A percentile compares a stretch with the other conserved stretches of the same genome.
phyloP scores from a whole-genome alignment of 35 echinoderm and acorn worm species.

The Stichopus chloronotus region DNA sequence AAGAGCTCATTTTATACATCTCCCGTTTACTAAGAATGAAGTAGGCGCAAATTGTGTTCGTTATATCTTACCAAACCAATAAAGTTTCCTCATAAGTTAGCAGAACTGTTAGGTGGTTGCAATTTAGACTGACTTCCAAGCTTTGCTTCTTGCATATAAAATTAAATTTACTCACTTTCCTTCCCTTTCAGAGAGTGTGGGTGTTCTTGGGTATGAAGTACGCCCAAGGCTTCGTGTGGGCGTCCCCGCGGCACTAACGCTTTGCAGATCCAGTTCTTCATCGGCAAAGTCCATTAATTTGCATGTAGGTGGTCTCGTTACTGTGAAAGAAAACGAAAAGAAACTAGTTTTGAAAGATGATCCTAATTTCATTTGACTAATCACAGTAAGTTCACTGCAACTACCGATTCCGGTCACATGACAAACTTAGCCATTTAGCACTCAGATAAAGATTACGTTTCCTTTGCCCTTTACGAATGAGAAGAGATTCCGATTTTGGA shows the following conservation, averaged over 20 bases:
- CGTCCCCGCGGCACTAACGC: slow-evolving; percentile 43
- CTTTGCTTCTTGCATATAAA: too few species aligned
- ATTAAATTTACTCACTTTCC: slow-evolving; percentile 40
- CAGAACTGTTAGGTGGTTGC: too few species aligned
- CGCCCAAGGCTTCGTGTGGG: slow-evolving; percentile 48
- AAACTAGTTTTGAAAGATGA: neutral
- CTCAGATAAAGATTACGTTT: neutral
- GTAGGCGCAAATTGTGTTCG: too few species aligned
- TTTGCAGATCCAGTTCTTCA: slow-evolving; percentile 26
- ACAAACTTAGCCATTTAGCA: neutral
- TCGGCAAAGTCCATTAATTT: slow-evolving; percentile 49
- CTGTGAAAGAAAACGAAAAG: neutral
- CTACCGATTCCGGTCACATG: neutral
- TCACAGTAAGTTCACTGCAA: neutral
- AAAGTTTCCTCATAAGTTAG: too few species aligned
- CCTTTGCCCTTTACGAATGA: too few species aligned
- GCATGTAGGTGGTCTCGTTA: slow-evolving; percentile 10
- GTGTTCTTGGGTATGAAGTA: slow-evolving; percentile 48
- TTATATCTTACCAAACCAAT: too few species aligned
- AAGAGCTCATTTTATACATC: too few species aligned
- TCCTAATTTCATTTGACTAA: neutral
- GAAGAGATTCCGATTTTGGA: too few species aligned
- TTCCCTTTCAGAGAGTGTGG: slow-evolving; percentile 32
- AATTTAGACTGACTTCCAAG: too few species aligned
- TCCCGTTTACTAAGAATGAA: too few species aligned